Evolutionary conservation across 2,113 vertebrate species (phyloP), one percentile per base, ranked within the genome.

Genomic region (Gadus macrocephalus): DNA sequence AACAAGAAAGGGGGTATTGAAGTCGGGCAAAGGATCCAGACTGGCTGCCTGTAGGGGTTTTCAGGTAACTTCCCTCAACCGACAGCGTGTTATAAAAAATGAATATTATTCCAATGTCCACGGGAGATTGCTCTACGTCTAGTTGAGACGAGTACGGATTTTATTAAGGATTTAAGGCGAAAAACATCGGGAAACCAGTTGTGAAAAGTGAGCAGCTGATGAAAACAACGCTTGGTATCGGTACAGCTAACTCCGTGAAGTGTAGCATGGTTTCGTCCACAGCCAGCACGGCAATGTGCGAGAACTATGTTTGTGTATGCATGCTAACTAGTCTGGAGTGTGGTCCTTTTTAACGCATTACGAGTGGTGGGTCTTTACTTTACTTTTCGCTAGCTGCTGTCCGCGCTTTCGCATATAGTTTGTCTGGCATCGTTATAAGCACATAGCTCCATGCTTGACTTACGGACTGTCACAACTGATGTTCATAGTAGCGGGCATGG

Each of bases 171-270:
- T 58, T 84, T 38, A 49, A 17, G 66, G 66, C 49, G 5, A 22
- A 49, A 22, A 16, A 66, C 65, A 38, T 75, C 66, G 58, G 71
- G 83, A 86, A 90, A 87, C 55, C 67, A 88, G 79, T 83, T 85
- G 88, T 86, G 87, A 86, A 84, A 89, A 85, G 86, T 87, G 83
- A 83, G 68, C 85, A 77, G 80, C 79, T 81, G 82, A 90, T 85
- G 85, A 85, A 89, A 87, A 87, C 85, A 89, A 89, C 86, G 59
- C 59, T 61, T 20, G 22, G 4, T 20, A 19, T 19, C 59, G 59
- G 70, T 70, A 70, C 67, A 38, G 74, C 7, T 49, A 77, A 77
- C 15, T n/a, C 55, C 55, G 14, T 5, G 5, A 58, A 58, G 17
- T 17, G 9, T 17, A 16, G 3, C 16, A 17, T n/a, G 15, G 15